Conservation (phyloP, 2,888 invertebrate genomes). For the Germaria angustata region DNA sequence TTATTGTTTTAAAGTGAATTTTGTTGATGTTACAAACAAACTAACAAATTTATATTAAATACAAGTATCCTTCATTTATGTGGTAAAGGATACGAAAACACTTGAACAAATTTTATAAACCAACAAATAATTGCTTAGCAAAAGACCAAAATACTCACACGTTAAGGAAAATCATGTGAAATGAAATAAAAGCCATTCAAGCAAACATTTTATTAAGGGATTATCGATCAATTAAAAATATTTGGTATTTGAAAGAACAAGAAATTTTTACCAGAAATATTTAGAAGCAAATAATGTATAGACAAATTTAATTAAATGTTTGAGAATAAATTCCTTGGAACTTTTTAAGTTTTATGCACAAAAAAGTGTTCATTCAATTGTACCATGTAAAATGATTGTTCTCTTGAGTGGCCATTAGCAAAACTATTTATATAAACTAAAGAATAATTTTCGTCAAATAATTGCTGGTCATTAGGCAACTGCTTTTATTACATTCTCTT, state of each 20-base stretch:
- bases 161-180: neutral
- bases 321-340: neutral
- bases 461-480: neutral
- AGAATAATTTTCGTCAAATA: neutral
- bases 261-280: neutral
- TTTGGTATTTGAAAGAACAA: neutral
- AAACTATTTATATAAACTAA: neutral
- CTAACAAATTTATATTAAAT: neutral
- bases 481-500: neutral
- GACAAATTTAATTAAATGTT: neutral
- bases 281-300: neutral
- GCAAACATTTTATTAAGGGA: neutral
- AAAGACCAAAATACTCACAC: neutral
- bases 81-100: neutral
- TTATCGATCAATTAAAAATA: conserved; percentile 22
- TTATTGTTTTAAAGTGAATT: no score
- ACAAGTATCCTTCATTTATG: neutral
- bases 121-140: neutral
- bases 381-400: no score
- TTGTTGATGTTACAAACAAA: neutral
- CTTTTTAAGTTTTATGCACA: neutral
- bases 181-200: neutral
- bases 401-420: conserved; percentile 23
- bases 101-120: conserved; percentile 2
- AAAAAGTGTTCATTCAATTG: no score